Conservation (phyloP, 2,888 invertebrate genomes). For the Ophion slaviceki region DNA sequence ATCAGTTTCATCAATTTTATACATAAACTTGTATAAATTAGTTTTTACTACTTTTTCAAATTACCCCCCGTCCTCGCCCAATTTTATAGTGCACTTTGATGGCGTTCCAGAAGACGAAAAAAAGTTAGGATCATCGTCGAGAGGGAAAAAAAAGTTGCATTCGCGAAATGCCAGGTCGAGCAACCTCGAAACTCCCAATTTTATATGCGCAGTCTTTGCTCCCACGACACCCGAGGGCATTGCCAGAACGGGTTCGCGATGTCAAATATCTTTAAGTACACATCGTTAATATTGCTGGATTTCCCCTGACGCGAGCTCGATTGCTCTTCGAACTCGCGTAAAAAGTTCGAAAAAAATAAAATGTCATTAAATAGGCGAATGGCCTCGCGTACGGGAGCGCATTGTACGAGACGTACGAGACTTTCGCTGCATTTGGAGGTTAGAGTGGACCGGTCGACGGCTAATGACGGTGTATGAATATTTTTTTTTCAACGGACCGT, state of each 20-base stretch:
- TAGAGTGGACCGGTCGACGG: no score
- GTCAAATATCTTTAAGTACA: constrained; percentile 30
- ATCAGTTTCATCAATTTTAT: no score
- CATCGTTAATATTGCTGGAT: background rate
- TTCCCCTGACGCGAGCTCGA: constrained; percentile 26
- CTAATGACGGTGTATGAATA: no score
- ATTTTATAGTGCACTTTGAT: no score
- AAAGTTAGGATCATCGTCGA: no score
- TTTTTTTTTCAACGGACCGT: no score
- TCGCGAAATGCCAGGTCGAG: background rate
- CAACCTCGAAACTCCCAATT: background rate
- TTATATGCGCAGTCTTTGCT: constrained; percentile 10
- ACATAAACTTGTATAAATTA: no score
- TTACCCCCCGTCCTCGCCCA: no score
- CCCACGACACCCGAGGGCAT: constrained; percentile 13
- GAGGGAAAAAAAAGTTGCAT: background rate
- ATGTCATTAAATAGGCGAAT: constrained; percentile 24
- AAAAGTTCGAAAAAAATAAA: constrained; percentile 5
- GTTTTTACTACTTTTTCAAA: no score
- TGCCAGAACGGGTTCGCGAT: constrained; percentile 58
- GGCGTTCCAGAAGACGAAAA: no score
- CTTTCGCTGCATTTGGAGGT: background rate
- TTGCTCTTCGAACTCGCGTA: constrained; percentile 48
- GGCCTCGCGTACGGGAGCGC: constrained; percentile 37
- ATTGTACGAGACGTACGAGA: background rate